Evolutionary conservation across 1,140 invertebrate genomes (phyloP), one percentile per base, ranked within the genome.

Genomic region (Drosophila hydei): DNA sequence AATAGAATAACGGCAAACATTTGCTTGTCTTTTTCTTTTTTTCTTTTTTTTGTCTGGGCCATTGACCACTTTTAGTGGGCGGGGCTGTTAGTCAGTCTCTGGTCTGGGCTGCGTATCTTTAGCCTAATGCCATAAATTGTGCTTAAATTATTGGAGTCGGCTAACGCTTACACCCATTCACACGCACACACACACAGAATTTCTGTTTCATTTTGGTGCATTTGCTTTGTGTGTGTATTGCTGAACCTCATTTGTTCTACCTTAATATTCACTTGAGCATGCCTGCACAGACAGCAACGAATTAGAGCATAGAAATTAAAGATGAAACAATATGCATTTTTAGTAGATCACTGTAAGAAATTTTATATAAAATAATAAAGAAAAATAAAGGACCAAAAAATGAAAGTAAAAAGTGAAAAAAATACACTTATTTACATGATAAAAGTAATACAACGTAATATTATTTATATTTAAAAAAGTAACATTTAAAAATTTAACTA

Each of bases 111-210:
- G 80, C 80, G 81, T 87, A 85, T 85, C 83, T 77, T 75, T 75
- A 68, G 77, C 74, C 83, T 78, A 79, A 88, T 83, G 83, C 84
- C 83, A 88, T 88, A 88, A 88, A 88, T 88, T 89, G 75, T 83
- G 84, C 84, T 88, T 88, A 88, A 88, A 88, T 88, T 88, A 88
- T 88, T 88, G 83, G 83, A 79, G 83, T 88, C 88, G 83, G 67
- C 76, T 88, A 88, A 87, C 74, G 59, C 81, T 43, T 33, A 16
- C 40, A 68, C 19, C 21, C 23, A 48, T 23, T 40, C 59, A 64
- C 52, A 65, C 38, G 42, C 23, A 47, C 55, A 42, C 33, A 14
- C 30, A 40, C n/a, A 33, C 60, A 25, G n/a, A n/a, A 76, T 79
- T 81, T 75, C 56, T 62, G 48, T 72, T 72, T 72, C 64, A 36